phyloP scores from a whole-genome alignment of 2,888 invertebrate species.

The Nomada ruficornis region DNA sequence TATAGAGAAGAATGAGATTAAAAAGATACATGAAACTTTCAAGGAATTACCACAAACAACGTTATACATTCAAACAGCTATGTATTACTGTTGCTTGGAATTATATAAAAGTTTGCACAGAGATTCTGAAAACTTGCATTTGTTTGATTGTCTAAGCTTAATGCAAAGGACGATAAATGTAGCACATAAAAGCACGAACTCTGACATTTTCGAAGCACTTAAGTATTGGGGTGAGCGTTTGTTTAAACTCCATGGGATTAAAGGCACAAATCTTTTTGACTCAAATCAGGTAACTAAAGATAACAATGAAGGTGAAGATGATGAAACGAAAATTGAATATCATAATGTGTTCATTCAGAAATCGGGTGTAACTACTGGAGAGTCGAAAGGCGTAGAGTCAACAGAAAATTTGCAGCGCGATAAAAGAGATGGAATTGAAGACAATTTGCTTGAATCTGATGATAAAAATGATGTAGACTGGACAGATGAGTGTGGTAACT shows the following conservation, averaged over 20 bases:
- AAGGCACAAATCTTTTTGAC: conserved; percentile 1
- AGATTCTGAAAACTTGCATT: conserved; percentile 69
- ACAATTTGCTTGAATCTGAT: conserved; percentile 12
- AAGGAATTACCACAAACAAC: conserved; percentile 74
- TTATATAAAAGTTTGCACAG: conserved; percentile 70
- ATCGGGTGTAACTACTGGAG: background rate
- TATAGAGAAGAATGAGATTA: conserved; percentile 77
- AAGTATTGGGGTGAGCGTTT: conserved; percentile 65
- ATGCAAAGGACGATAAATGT: conserved; percentile 68
- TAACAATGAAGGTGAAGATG: background rate
- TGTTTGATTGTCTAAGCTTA: conserved; percentile 76
- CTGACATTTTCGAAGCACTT: conserved; percentile 62
- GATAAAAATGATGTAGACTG: conserved; percentile 61
- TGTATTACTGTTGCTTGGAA: conserved; percentile 78
- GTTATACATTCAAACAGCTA: conserved; percentile 75
- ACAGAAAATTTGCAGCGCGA: background rate
- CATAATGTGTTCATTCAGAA: background rate
- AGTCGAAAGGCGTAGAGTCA: background rate
- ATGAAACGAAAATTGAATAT: background rate
- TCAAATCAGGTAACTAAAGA: conserved; percentile 12
- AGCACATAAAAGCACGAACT: conserved; percentile 52
- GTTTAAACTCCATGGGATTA: conserved; percentile 28
- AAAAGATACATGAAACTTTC: conserved; percentile 72
- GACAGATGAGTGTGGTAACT: conserved; percentile 79
- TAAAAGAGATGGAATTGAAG: background rate